Evolutionary conservation across 2,888 invertebrate genomes (phyloP), one percentile per base, ranked within the genome.

Genomic region (Ophion ventricosus): DNA sequence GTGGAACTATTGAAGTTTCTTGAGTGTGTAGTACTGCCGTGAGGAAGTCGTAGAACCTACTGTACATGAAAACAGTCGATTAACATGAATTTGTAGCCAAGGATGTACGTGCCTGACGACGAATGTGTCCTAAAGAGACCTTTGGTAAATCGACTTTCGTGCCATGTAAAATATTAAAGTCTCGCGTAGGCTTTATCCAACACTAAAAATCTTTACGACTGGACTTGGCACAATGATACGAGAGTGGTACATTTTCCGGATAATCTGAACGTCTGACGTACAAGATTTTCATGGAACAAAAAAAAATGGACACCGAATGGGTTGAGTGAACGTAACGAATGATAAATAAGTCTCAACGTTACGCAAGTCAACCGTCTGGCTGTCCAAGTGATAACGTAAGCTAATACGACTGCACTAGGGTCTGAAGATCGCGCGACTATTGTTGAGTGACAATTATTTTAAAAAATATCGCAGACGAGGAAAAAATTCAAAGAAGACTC

Each of bases 101-200:
- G 80, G 85, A 54, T 77, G 64, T 66, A 81, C 82, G 85, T 84
- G 85, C 67, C 29, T 17, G 59, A 54, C 40, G 20, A 20, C 23
- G n/a, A 69, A 57, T 56, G 56, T 74, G 17, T 63, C 35, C 35
- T 25, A 43, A 69, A 67, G 67, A 29, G 73, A 57, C 20, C 35
- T 56, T n/a, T 66, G 29, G 43, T 57, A 75, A 56, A 70, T 43
- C 59, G 11, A 26, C 35, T 49, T 35, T 43, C n/a, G 14, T 8
- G 69, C 8, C 73, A 43, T 43, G 49, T 54, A 49, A 49, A 54
- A 76, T 23, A 54, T 64, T 59, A 26, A 20, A 40, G 40, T 17
- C 56, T 59, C 14, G 25, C 43, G 43, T 59, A 54, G 73, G 73
- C 69, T 57, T 67, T 66, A 66, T 40, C 49, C 26, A 17, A 43